Evolutionary conservation across 2,797 vertebrate genomes (phyloP), one percentile per base, ranked within the genome.

Genomic region (Melopsittacus undulatus): DNA sequence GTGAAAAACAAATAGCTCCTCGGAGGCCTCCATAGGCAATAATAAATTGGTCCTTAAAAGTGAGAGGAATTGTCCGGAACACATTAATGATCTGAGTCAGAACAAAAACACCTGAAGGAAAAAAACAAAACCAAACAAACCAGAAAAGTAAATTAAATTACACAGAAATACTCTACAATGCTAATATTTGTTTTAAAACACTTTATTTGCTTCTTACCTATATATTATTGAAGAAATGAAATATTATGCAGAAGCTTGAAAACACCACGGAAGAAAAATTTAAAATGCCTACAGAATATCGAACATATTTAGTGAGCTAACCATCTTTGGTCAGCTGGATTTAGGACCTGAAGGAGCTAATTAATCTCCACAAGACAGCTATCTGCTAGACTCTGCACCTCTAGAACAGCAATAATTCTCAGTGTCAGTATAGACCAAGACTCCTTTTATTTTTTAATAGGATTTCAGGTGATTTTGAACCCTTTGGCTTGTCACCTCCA

Each of bases 51-150:
- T 99, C 99, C 96, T 99, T 99, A 79, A 98, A 95, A 97, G 98
- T 99, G 93, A 99, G 98, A 13, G 99, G 98, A 95, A 99, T 99
- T 94, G 99, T 99, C 73, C 99, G 98, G 96, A 99, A 99, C 86
- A 98, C 98, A 94, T 99, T 99, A 96, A 99, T 99, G 96, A 99
- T 99, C 95, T 99, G 99, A 83, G 99, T 99, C 97, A 99, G 96
- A 89, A 99, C 98, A 97, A 99, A 96, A 92, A 99, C 98, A 83
- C 99, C 99, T 99, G 96, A 40, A 62, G 87, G 19, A 34, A 96
- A 81, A 97, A 62, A 90, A 54, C 96, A 76, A 95, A 48, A 57
- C 1, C 56, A 57, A 57, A 57, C 56, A 59, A 84, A 51, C 59
- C 7, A 57, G 67, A 95, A 77, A n/a, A 4, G 18, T 29, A 80